Conservation (phyloP, 2,888 invertebrate species). For the Uloborus plumipes region DNA sequence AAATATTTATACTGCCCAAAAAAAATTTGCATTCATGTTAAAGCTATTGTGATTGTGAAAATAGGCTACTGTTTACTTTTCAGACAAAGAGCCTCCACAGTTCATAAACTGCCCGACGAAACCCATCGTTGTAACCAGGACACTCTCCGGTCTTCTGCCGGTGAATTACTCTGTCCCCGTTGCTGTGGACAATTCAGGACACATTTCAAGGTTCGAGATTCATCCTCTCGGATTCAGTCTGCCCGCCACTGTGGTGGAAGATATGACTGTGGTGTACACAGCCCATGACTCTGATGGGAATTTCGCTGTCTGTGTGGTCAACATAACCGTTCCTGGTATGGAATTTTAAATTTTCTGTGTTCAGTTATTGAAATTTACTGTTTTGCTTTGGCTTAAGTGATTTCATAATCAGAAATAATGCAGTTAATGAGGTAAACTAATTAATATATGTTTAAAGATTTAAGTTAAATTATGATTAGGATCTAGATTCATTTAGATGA, state of each 20-base stretch:
- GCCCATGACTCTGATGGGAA: constrained; percentile 98
- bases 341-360: not conserved
- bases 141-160: constrained; percentile 86
- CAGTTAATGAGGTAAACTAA: not conserved
- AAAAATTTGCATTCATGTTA: too few species aligned
- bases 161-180: constrained; percentile 94
- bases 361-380: not conserved
- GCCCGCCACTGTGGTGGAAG: constrained; percentile 88
- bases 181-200: constrained; percentile 95
- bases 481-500: not conserved
- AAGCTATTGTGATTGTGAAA: not conserved
- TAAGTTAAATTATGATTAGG: not conserved
- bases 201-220: constrained; percentile 91
- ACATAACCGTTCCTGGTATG: constrained; percentile 87
- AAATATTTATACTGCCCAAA: too few species aligned
- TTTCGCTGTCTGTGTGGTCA: constrained; percentile 96
- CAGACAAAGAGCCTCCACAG: constrained; percentile 93
- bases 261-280: constrained; percentile 92
- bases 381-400: not conserved
- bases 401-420: not conserved
- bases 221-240: constrained; percentile 92
- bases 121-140: constrained; percentile 89
- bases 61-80: not conserved
- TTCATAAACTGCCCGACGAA: constrained; percentile 97
- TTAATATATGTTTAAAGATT: not conserved